These are phyloP conservation scores for Rugalucina vietnamica DNA, from an alignment of 2,888 invertebrate species.

Conservation along the genomic window DNA sequence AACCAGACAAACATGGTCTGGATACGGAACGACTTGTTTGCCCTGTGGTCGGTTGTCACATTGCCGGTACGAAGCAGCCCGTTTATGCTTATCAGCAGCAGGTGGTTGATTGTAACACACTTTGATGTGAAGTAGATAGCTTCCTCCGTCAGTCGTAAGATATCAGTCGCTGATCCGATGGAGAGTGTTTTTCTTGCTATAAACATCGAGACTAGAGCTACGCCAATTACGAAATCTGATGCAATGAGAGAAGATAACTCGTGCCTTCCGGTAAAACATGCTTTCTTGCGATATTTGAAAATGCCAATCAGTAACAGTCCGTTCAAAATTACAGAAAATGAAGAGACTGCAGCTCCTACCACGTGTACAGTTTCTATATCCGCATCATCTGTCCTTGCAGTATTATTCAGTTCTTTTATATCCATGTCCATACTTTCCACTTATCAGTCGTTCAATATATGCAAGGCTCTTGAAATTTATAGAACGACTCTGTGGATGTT, in stretches of 20 bases:
- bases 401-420: too few species aligned
- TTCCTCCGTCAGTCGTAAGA: neutral
- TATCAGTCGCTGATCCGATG: neutral
- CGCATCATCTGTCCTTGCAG: neutral
- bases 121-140: neutral
- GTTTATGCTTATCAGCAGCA: neutral
- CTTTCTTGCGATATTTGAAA: neutral
- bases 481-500: too few species aligned
- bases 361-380: neutral
- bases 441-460: neutral
- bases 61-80: neutral
- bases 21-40: neutral
- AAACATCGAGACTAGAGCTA: neutral
- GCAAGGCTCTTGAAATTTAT: too few species aligned
- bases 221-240: neutral
- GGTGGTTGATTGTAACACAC: neutral
- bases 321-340: neutral
- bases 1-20: neutral
- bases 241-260: neutral
- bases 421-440: too few species aligned
- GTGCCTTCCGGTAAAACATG: neutral
- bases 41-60: neutral
- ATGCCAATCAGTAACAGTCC: neutral
- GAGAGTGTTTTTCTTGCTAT: neutral
- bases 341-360: neutral